phyloP scores from a whole-genome alignment of 2,113 vertebrate genomes.

The Calidris pugnax region DNA sequence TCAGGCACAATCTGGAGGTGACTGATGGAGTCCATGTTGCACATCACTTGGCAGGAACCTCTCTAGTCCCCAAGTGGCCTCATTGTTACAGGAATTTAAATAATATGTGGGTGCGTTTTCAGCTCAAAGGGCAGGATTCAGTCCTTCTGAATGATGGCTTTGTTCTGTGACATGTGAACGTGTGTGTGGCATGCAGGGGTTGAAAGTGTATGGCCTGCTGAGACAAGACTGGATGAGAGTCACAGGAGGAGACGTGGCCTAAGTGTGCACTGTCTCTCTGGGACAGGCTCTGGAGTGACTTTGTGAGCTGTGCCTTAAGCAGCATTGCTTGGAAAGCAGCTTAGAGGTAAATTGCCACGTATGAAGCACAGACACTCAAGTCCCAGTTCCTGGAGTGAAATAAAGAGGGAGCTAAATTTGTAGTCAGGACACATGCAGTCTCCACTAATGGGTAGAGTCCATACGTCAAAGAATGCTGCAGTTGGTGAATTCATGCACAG shows the following conservation, averaged over 20 bases:
- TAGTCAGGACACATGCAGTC: neutral
- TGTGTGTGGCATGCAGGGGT: neutral
- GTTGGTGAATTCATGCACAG: neutral
- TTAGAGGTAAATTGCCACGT: neutral
- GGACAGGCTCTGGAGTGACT: neutral
- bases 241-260: neutral
- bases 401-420: neutral
- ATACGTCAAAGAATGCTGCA: neutral
- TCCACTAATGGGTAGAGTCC: neutral
- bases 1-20: neutral
- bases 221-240: neutral
- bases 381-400: neutral
- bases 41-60: neutral
- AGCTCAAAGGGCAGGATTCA: neutral
- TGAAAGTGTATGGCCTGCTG: neutral
- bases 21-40: neutral
- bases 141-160: neutral
- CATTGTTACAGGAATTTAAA: neutral
- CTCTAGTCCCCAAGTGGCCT: neutral
- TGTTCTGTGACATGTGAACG: fast-evolving
- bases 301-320: neutral
- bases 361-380: neutral
- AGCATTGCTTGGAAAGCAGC: neutral
- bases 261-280: neutral
- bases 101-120: neutral